Evolutionary conservation across 2,797 vertebrate species (phyloP), one percentile per base, ranked within the genome.

Genomic region (Crax fasciolata): DNA sequence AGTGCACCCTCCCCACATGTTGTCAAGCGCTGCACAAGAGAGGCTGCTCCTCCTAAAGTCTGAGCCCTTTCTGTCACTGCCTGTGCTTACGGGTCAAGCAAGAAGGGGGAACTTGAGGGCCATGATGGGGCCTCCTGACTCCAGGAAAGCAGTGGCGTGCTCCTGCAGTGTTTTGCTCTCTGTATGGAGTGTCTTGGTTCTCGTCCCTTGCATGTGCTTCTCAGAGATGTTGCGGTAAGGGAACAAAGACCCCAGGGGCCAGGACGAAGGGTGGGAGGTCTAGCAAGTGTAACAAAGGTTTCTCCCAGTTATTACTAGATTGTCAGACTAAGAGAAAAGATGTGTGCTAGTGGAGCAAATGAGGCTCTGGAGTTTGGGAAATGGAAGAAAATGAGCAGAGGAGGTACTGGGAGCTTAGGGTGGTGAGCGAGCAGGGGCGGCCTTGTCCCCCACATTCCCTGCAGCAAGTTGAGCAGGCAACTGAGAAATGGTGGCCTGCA

Each of bases 1-100:
- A 2, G 0, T 1, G 0, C 3, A 57, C 61, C 24, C 61, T 39
- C n/a, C 25, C 27, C 3, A 1, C 51, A 8, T 32, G 55, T 21
- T 57, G 55, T 30, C 30, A 57, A 32, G 24, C 23, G 16, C 6
- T 28, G 44, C 44, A 27, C 58, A 3, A 5, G 48, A 67, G 54
- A 67, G 54, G 39, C 32, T 39, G 32, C 27, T 35, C 5, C 27
- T 74, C 62, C 57, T 52, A 32, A 59, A 4, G 25, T 0, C 0
- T 7, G 17, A 48, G 71, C 23, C 43, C 21, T n/a, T 30, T 23
- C 39, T 49, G 8, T 27, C n/a, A 13, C 0, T 75, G 63, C 76
- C 55, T 75, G 20, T 46, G 49, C 43, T 28, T 3, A 1, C 41
- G 28, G n/a, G 39, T 4, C 44, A 68, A 54, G 55, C 28, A 41